These are phyloP conservation scores for Papilio demoleus DNA, from an alignment of 2,888 invertebrate species.

Conservation along the genomic window DNA sequence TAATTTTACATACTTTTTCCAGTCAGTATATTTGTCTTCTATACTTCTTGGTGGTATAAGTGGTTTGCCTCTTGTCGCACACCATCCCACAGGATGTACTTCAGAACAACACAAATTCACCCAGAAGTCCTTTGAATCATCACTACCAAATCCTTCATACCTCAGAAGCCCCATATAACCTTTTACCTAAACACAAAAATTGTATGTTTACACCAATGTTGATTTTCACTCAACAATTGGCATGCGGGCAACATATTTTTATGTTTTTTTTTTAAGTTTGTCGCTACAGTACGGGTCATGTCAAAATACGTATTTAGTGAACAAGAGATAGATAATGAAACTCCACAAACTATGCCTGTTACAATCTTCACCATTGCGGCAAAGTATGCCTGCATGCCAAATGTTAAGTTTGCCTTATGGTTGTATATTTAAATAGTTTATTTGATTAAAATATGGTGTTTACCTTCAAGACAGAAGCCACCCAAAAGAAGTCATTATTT, in stretches of 20 bases:
- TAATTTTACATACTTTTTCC: slow-evolving; percentile 89
- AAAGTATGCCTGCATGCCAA: too few species aligned
- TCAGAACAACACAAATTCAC: slow-evolving; percentile 96
- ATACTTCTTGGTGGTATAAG: slow-evolving; percentile 97
- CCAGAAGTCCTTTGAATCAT: slow-evolving; percentile 97
- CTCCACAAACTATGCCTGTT: too few species aligned
- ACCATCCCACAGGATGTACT: slow-evolving; percentile 99
- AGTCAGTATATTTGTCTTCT: slow-evolving; percentile 96
- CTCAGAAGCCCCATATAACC: slow-evolving; percentile 92
- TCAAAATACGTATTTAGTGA: too few species aligned
- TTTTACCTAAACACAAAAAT: slow-evolving; percentile 82
- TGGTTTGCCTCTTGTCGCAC: slow-evolving; percentile 97
- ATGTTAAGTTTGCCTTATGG: not conserved
- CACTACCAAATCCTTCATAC: slow-evolving; percentile 97
- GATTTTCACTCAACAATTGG: not conserved
- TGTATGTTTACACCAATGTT: not conserved
- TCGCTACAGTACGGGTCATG: too few species aligned
- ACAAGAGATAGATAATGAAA: too few species aligned
- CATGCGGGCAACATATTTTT: too few species aligned
- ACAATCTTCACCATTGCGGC: too few species aligned
- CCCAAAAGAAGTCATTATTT: slow-evolving; percentile 96
- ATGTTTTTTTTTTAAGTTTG: too few species aligned
- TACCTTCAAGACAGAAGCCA: slow-evolving; percentile 93
- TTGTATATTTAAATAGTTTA: not conserved
- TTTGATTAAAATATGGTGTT: slow-evolving; percentile 25